phyloP scores from a whole-genome alignment of 1,140 invertebrate species.

The Drosophila watanabei region DNA sequence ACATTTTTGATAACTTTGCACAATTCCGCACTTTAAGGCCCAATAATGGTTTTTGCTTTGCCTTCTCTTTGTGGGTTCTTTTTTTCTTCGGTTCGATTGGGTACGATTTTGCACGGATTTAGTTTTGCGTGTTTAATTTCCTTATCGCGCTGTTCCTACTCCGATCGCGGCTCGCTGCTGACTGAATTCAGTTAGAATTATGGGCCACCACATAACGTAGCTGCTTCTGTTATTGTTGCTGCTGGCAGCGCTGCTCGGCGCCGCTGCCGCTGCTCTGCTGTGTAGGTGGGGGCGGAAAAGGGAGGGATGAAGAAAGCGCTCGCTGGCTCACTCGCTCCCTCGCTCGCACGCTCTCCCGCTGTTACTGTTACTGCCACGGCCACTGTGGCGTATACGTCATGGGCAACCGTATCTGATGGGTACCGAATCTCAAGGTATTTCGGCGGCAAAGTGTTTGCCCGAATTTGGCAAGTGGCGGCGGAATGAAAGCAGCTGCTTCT shows the following conservation, averaged over 20 bases:
- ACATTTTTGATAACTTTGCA: slow-evolving; percentile 63
- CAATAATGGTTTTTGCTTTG: slow-evolving; percentile 13
- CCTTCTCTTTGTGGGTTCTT: slow-evolving; percentile 4
- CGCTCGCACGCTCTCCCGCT: slow-evolving; percentile 15
- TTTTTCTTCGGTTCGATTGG: slow-evolving; percentile 9
- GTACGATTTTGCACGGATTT: slow-evolving; percentile 7
- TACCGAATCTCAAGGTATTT: slow-evolving; percentile 31
- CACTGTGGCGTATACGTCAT: slow-evolving; percentile 42
- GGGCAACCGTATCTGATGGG: slow-evolving; percentile 15
- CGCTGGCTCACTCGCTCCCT: slow-evolving; percentile 14
- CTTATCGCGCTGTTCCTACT: slow-evolving; percentile 54
- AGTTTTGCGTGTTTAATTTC: slow-evolving; percentile 12
- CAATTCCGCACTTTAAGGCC: slow-evolving; percentile 51
- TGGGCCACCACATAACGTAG: slow-evolving; percentile 63
- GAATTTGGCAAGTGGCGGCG: slow-evolving; percentile 37
- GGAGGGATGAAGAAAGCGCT: slow-evolving; percentile 19
- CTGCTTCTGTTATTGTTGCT: slow-evolving; percentile 41
- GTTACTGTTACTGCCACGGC: slow-evolving; percentile 36
- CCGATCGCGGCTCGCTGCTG: slow-evolving; percentile 66
- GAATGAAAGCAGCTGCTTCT: slow-evolving; percentile 21
- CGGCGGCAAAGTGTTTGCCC: slow-evolving; percentile 50
- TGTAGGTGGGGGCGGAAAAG: slow-evolving; percentile 35
- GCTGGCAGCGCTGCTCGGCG: slow-evolving; percentile 35
- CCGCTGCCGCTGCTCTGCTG: not conserved
- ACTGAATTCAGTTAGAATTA: slow-evolving; percentile 73